Base-by-base conservation (phyloP, 2,113 vertebrate genomes). In the Crypturellus undulatus region DNA sequence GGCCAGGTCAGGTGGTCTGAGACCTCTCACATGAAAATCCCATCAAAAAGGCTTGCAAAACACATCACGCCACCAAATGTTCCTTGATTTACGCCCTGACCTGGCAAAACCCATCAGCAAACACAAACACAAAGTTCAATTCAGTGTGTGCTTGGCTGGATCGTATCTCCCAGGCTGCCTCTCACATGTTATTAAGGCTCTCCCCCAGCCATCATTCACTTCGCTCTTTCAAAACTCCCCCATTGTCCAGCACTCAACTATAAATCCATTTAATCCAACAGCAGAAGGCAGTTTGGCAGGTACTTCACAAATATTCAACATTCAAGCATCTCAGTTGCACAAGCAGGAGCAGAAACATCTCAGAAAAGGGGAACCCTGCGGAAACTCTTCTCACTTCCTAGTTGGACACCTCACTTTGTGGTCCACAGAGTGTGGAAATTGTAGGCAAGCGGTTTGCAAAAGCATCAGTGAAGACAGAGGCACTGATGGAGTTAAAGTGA, bases 1-100 rank as follows among this genome's bases (percentile, higher is more conserved):
- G 26, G 19, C 51, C 12, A 28, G 56, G 43, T 20, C 0, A 0
- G 15, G 40, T 1, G 1, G 14, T 8, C 13, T 6, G 28, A 63
- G 42, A 8, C 16, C n/a, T 8, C 14, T 21, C 43, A 77, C 19
- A 49, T 43, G 25, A 62, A 58, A 77, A 60, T 43, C 73, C 32
- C n/a, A 28, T 45, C 20, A 2, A 72, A 30, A 40, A 26, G 18
- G 62, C 34, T 36, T 60, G 43, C n/a, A 22, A 47, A 34, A 34
- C 30, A 14, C 30, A 49, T 47, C 34, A 6, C 10, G 11, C 25
- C 45, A 51, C n/a, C 11, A 8, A 62, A 36, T 16, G 18, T 28
- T 72, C 34, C 49, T 40, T 28, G 69, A 52, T 28, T 72, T 30
- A 52, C 19, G 16, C 34, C 34, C 49, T 9, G 25, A 72, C 26